Evolutionary conservation across 53 echinoderm and acorn worm genomes (phyloP), one percentile per base, ranked within the genome.

Genomic region (Luidia sarsii): DNA sequence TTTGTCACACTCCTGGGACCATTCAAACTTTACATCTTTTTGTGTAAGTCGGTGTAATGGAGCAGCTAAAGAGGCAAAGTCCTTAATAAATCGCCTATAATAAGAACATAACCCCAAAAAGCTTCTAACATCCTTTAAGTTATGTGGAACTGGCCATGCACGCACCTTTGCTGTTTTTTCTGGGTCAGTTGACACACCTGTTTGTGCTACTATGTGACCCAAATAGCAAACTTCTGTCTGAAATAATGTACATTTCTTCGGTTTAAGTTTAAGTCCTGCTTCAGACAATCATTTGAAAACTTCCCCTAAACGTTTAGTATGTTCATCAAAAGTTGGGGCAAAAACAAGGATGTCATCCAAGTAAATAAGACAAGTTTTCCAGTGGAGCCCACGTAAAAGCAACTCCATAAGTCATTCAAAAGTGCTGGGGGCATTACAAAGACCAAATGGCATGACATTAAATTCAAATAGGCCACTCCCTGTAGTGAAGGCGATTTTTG

Each of bases 401-500:
- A 28, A 29, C n/a, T 70, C 70, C 70, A 70, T 70, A 21, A 70
- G 28, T 31, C 70, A 32, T 50, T 70, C 70, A 27, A 66, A 66
- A 4, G 52, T 52, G 18, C 52, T 52, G 21, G 52, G 52, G 16
- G 31, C 61, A 61, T 28, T 28, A 18, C 70, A 70, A 16, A 37
- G 39, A 19, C 66, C 66, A 65, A 19, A 70, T 68, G 46, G 46
- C 46, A 45, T 45, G 9, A 48, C 68, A 25, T 50, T 49, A 33
- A 70, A 70, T 8, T 70, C 35, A 33, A 50, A 70, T 19, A 67
- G 27, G 11, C 67, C 67, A 67, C 23, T 22, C 4, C 67, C 67
- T 11, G 67, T 22, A 24, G 20, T n/a, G 51, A 70, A 70, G 6
- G 51, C 70, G 18, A 52, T 50, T 27, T 70, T 70, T 27, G 50